These are phyloP conservation scores for Porites evermanni DNA, from an alignment of 92 coral and sea anemone genomes.

Conservation along the genomic window DNA sequence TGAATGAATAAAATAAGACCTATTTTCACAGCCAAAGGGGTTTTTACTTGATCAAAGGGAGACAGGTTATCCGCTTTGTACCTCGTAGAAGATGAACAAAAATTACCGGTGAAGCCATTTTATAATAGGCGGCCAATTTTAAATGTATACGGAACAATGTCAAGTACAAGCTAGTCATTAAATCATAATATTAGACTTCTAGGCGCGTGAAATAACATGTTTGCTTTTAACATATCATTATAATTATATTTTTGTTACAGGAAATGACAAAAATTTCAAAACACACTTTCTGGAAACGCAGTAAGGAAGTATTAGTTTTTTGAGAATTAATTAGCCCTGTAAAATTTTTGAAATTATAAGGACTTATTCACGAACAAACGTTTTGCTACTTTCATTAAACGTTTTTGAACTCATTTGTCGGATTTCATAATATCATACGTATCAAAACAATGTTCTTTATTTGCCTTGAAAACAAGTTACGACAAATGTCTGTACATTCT, in stretches of 20 bases:
- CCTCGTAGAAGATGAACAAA: constrained; percentile 27
- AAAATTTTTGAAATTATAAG: no score
- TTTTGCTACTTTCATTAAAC: background rate
- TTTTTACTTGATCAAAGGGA: constrained; percentile 12
- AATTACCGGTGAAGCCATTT: constrained; percentile 29
- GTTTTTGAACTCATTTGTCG: background rate
- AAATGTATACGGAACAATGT: constrained; percentile 36
- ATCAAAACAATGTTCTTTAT: background rate
- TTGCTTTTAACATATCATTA: constrained; percentile 5
- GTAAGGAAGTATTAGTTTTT: background rate
- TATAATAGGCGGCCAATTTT: constrained; percentile 26
- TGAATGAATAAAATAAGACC: constrained; percentile 14
- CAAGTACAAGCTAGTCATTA: constrained; percentile 13
- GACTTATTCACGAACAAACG: background rate
- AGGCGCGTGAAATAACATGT: constrained; percentile 4
- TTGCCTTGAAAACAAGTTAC: background rate
- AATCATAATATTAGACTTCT: background rate
- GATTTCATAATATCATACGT: background rate
- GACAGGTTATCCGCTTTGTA: constrained; percentile 20
- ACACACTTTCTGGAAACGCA: background rate
- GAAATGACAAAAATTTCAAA: constrained; percentile 6
- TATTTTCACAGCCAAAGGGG: background rate
- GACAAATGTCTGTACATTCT: background rate
- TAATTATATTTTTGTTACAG: background rate
- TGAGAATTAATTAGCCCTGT: background rate